These are phyloP conservation scores for Apocheima hispidaria DNA, from an alignment of 2,888 invertebrate species.

Conservation along the genomic window DNA sequence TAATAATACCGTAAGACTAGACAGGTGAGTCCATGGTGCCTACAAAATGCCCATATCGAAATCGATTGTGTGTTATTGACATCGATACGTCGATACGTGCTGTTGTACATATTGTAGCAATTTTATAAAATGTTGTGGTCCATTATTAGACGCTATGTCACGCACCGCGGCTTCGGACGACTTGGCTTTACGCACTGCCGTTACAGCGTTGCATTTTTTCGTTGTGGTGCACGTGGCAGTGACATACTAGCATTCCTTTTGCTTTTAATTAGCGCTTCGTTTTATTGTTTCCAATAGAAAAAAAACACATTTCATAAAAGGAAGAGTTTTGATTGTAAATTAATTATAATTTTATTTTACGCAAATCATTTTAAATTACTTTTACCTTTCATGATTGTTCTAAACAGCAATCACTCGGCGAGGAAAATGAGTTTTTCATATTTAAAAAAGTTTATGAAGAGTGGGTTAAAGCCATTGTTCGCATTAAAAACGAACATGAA, in stretches of 20 bases:
- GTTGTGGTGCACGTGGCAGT: too few relatives aligned
- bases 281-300: too few relatives aligned
- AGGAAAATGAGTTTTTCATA: conserved; percentile 21
- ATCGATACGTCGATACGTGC: not conserved
- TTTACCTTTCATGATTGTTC: conserved; percentile 11
- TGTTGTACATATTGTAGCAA: not conserved
- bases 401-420: conserved; percentile 2
- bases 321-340: too few relatives aligned
- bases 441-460: conserved; percentile 1
- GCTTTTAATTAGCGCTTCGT: too few relatives aligned
- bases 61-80: conserved; percentile 6
- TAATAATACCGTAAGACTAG: conserved; percentile 21
- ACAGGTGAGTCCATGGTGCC: not conserved
- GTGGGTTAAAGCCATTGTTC: conserved; percentile 18
- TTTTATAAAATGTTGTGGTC: not conserved
- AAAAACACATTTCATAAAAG: too few relatives aligned
- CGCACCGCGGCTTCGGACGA: too few relatives aligned
- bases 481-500: conserved; percentile 14
- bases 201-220: not conserved
- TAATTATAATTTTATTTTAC: not conserved
- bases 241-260: too few relatives aligned
- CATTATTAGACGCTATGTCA: not conserved
- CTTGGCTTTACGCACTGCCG: not conserved
- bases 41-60: conserved; percentile 3
- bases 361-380: not conserved